Percentiles rank a stretch among this genome's conserved stretches.
Evolutionary conservation across 2,888 invertebrate species (phyloP).

Genomic region (Drosophila histrio): DNA sequence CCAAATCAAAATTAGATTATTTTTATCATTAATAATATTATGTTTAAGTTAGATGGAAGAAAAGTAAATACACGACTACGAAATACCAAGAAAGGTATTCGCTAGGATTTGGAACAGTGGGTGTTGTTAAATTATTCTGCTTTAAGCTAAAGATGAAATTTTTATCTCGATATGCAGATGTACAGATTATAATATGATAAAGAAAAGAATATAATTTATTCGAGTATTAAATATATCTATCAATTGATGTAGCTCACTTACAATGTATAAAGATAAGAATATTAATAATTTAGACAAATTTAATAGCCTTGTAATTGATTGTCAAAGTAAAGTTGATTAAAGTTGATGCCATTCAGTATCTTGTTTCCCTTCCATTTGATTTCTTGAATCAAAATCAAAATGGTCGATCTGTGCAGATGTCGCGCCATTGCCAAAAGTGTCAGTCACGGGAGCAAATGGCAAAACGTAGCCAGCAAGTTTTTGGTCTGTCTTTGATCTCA

Average conservation of each 20-base stretch:
- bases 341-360: not conserved
- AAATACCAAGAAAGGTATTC: no score
- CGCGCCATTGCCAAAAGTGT: slow-evolving; percentile 24
- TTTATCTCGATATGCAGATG: no score
- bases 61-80: no score
- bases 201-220: no score
- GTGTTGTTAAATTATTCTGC: no score
- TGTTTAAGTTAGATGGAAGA: no score
- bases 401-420: slow-evolving; percentile 24
- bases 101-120: no score
- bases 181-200: no score
- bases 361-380: not conserved
- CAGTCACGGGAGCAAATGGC: slow-evolving; percentile 41
- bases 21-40: no score
- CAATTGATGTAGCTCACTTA: no score
- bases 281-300: not conserved
- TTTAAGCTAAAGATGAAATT: no score
- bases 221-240: no score
- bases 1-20: not conserved
- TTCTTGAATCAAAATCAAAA: slow-evolving; percentile 24
- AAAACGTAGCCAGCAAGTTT: slow-evolving; percentile 14
- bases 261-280: not conserved
- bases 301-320: not conserved
- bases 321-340: not conserved
- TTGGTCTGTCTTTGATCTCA: slow-evolving; percentile 59